Percentiles rank a stretch among this genome's conserved stretches.
Evolutionary conservation across 2,797 vertebrate species (phyloP).

Genomic region (Pangasius sanitwongsei): DNA sequence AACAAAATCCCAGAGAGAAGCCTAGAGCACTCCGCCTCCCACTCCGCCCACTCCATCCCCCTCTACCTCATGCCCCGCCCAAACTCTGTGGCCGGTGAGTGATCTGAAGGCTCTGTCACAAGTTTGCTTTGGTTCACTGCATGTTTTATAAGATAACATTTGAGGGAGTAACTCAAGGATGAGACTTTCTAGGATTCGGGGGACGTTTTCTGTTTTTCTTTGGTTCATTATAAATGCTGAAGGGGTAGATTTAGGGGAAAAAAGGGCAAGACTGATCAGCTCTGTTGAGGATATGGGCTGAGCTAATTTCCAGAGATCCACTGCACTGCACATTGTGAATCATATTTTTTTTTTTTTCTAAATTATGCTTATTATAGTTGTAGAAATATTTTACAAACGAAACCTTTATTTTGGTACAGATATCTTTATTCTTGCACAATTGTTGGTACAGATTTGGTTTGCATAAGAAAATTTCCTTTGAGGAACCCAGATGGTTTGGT

Average conservation of each 20-base stretch:
- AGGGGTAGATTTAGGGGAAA: background rate
- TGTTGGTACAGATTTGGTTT: background rate
- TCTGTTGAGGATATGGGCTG: background rate
- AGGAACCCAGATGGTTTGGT: background rate
- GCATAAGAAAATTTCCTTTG: background rate
- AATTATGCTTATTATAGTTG: too few relatives aligned
- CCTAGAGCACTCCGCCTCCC: constrained; percentile 78
- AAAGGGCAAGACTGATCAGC: too few relatives aligned
- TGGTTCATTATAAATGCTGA: background rate
- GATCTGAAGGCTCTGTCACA: too few relatives aligned
- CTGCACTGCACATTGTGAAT: too few relatives aligned
- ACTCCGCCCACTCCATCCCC: constrained; percentile 92
- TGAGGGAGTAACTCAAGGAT: background rate
- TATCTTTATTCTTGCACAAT: background rate
- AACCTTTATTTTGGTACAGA: too few relatives aligned
- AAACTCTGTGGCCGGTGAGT: constrained; percentile 94
- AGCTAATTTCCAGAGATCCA: background rate
- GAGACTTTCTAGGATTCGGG: background rate
- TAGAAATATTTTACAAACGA: too few relatives aligned
- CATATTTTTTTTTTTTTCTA: too few relatives aligned
- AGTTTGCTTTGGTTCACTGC: background rate
- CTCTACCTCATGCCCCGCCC: constrained; percentile 96
- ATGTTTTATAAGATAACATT: background rate
- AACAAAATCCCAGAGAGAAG: constrained; percentile 93
- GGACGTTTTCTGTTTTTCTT: background rate